Base-by-base conservation (phyloP, 1,140 invertebrate genomes). In the Epicauta chinensis region DNA sequence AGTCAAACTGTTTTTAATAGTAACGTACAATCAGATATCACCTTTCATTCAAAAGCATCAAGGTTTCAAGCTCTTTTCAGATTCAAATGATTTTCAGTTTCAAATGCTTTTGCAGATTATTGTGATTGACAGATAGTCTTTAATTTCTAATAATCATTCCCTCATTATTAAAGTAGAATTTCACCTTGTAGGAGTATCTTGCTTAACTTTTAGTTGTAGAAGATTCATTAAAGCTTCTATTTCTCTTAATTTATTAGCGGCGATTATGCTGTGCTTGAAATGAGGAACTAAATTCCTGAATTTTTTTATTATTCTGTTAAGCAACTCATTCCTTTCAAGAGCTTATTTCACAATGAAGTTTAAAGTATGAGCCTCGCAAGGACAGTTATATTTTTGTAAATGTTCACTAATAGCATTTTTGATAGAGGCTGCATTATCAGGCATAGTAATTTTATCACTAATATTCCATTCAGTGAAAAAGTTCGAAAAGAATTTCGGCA, bases 391-490 rank as follows among this genome's bases (percentile, higher is more conserved):
- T 17, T 39, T 40, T 41, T 23, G 17, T 23, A 23, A 23, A 23
- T 23, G 17, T 4, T 23, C 17, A 23, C 7, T 23, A 4, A 23
- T 23, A 7, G 1, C 17, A 23, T 23, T 47, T 45, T 52, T 13
- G n/a, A 55, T 32, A 35, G 52, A 53, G 1, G 37, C 55, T 4
- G 23, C 55, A 42, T 53, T 53, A 30, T 56, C 43, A 1, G 42
- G 47, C 4, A 56, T 53, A 1, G 47, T 32, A 43, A 53, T 42
- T 46, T 51, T 45, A 5, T 46, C 15, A 2, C 16, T 7, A 0
- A 56, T 14, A 16, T 48, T 29, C 9, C 16, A 42, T 7, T 55
- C 17, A 12, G 16, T 3, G 2, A 39, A 38, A 13, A 46, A 45
- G 2, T 30, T 16, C 43, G 2, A n/a, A 11, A 6, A 49, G 2